Conservation (phyloP, 2,888 invertebrate species). For the Microplitis manilae region DNA sequence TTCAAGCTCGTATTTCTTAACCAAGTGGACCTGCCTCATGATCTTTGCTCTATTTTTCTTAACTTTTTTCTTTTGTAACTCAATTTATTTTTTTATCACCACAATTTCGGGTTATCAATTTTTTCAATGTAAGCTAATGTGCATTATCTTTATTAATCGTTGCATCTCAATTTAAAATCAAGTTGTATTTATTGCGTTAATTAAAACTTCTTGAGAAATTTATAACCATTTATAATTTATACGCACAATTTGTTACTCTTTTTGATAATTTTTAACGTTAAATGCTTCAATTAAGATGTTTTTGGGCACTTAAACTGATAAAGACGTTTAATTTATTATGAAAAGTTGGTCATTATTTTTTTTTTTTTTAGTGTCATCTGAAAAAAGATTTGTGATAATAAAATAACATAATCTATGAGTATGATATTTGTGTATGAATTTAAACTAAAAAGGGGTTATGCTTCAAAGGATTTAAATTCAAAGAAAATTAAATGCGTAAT, state of each 20-base stretch:
- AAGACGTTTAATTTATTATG: background rate
- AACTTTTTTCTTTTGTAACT: background rate
- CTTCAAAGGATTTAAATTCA: background rate
- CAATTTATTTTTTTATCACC: background rate
- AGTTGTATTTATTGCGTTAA: background rate
- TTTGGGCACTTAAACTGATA: background rate
- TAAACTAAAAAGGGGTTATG: background rate
- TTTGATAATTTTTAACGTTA: background rate
- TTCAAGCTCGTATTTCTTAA: conserved; percentile 46
- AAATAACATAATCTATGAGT: no score
- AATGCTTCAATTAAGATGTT: background rate
- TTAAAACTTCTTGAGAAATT: background rate
- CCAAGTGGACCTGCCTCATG: conserved; percentile 28
- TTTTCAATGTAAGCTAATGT: background rate
- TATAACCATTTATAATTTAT: background rate
- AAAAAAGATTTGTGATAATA: no score
- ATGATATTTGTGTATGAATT: no score
- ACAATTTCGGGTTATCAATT: no score
- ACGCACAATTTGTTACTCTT: background rate
- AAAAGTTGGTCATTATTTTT: background rate
- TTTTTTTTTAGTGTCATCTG: no score
- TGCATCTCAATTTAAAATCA: no score
- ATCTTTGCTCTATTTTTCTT: conserved; percentile 1
- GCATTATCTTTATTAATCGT: background rate
- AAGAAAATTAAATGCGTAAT: background rate